These are phyloP conservation scores for Aleiodes sp. DNA, from an alignment of 1,140 invertebrate species.

Conservation along the genomic window DNA sequence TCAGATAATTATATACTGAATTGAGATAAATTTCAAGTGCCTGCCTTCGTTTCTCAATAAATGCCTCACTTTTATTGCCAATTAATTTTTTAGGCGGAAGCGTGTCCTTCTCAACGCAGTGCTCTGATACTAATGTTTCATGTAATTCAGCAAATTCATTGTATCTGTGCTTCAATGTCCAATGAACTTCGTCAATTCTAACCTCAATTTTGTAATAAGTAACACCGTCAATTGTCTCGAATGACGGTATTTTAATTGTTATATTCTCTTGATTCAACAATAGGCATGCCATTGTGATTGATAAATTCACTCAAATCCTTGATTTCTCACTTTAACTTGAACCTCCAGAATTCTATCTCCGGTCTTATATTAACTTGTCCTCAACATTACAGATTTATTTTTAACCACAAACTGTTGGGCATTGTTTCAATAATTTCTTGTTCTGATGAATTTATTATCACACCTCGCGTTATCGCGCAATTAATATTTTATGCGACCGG, in stretches of 20 bases:
- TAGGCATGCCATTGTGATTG: conserved; percentile 71
- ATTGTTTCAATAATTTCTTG: no score
- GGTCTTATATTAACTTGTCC: no score
- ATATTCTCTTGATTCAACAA: conserved; percentile 69
- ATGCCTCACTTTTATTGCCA: conserved; percentile 80
- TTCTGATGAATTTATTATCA: no score
- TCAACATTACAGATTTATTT: no score
- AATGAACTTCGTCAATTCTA: conserved; percentile 75
- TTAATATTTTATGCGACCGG: no score
- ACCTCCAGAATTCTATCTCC: no score
- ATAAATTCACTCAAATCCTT: no score
- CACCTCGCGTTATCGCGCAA: no score
- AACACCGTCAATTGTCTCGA: conserved; percentile 68
- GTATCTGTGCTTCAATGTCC: conserved; percentile 86
- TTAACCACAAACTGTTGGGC: no score
- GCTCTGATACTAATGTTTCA: conserved; percentile 79
- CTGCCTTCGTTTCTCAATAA: conserved; percentile 84
- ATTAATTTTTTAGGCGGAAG: conserved; percentile 92
- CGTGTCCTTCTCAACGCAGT: conserved; percentile 83
- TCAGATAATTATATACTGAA: conserved; percentile 77
- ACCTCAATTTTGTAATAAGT: conserved; percentile 77
- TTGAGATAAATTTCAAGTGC: conserved; percentile 85
- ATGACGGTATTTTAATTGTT: conserved; percentile 69
- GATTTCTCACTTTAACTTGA: no score
- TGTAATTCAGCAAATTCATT: conserved; percentile 90